These are phyloP conservation scores for Neoarius graeffei DNA, from an alignment of 2,113 vertebrate species.

Conservation along the genomic window DNA sequence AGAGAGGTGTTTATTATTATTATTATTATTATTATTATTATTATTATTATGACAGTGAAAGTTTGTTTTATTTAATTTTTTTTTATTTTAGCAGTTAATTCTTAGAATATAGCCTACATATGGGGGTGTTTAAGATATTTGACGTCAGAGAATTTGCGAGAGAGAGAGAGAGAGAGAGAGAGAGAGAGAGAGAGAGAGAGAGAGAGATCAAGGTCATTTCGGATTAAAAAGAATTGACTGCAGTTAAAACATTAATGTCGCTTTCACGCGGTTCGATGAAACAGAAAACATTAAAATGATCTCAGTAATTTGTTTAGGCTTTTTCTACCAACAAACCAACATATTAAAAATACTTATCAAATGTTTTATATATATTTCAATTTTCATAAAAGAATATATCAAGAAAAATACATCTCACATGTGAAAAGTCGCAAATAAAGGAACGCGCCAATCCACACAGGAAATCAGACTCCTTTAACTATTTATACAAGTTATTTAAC, in stretches of 20 bases:
- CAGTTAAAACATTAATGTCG: background rate
- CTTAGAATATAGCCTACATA: background rate
- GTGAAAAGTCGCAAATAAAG: background rate
- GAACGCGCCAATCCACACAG: background rate
- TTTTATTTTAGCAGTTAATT: background rate
- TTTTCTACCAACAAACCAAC: background rate
- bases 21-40: too few relatives aligned
- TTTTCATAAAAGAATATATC: background rate
- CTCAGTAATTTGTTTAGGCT: background rate
- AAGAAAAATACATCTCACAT: background rate
- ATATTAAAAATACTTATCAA: background rate
- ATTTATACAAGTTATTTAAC: background rate
- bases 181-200: background rate
- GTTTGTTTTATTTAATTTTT: background rate
- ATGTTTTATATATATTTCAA: background rate
- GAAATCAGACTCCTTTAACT: background rate
- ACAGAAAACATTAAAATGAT: background rate
- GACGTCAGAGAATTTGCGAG: background rate
- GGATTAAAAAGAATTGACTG: slow-evolving; percentile 1
- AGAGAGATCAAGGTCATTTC: slow-evolving; percentile 18
- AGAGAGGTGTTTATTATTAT: background rate
- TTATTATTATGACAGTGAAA: too few relatives aligned
- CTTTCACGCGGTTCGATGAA: background rate
- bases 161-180: slow-evolving; percentile 6
- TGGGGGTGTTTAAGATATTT: background rate